Base-by-base conservation (phyloP, 2,113 vertebrate species). In the Eulacestoma nigropectus region DNA sequence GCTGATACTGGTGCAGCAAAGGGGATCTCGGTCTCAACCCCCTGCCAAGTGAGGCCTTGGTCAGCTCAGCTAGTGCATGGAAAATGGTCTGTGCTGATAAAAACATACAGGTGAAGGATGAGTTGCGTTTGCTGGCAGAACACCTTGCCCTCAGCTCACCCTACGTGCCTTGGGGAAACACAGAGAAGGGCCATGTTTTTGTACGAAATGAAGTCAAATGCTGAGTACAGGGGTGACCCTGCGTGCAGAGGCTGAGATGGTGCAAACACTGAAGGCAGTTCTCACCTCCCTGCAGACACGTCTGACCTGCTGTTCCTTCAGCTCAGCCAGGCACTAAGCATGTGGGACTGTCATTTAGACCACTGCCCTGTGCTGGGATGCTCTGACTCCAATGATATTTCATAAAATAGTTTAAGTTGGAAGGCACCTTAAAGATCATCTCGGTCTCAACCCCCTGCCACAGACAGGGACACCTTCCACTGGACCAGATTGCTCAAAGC, bases 1-100 rank as follows among this genome's bases (percentile, higher is more conserved):
- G 74, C 57, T 79, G 2, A 0, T 50, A 59, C 0, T 10, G n/a
- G 33, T 62, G 20, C 35, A 80, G n/a, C 1, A 2, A 68, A 18
- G 27, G 22, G 7, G n/a, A n/a, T n/a, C n/a, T n/a, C n/a, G n/a
- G n/a, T n/a, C n/a, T n/a, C n/a, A n/a, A n/a, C n/a, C n/a, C n/a
- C n/a, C n/a, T n/a, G n/a, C n/a, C n/a, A n/a, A n/a, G 30, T 16
- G 50, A 76, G 70, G 69, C 35, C 72, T 37, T 55, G 49, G 9
- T 39, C 64, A 70, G 69, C 56, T 74, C 64, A 75, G n/a, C 15
- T 29, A 37, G 21, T 8, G 46, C 69, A 44, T 42, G 44, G 9
- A 49, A 59, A 90, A 68, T 4, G 29, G 50, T 30, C 39, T 32
- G 35, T 30, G 30, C 52, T 72, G 57, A 49, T 19, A 53, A 27